Evolutionary conservation across 2,113 vertebrate species (phyloP), one percentile per base, ranked within the genome.

Genomic region (Echinops telfairi): DNA sequence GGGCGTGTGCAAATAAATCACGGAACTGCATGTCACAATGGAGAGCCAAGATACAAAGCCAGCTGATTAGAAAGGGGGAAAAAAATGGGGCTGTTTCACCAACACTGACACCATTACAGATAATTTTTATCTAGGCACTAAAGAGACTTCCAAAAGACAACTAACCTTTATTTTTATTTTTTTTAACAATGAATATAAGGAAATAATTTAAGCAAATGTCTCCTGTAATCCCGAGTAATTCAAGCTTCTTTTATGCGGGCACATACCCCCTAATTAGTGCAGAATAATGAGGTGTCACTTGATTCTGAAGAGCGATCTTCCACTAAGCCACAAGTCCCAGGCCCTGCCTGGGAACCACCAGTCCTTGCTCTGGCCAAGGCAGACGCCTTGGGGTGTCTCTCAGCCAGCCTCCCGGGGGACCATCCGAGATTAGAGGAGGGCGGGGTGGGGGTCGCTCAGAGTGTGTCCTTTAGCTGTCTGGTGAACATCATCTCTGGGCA

Each of bases 281-380:
- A 94, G n/a, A 93, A 93, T 90, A 94, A 91, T 80, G 40, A 93
- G n/a, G 66, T 83, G 94, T 95, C 83, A 94, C 57, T 95, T 93
- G 80, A 94, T 68, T 86, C 78, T 81, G 1, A 92, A 90, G 16
- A 88, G 40, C 57, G 68, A 95, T 43, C 40, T 81, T 75, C 38
- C 2, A 29, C 2, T 71, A 27, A 90, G 11, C 14, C 71, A 75
- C 81, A 90, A 92, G 60, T 27, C 22, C 47, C 47, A 4, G 3
- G 31, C 57, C 36, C 57, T 83, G 86, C 68, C 68, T 47, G 11
- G 8, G 68, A 64, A 62, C 33, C 66, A n/a, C 22, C 81, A 66
- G 64, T 66, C 47, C 47, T 53, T 12, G 2, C 73, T 86, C 70
- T 25, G 15, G 4, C 15, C 20, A 68, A 22, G 16, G 60, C 12